These are phyloP conservation scores for Perognathus longimembris DNA, from an alignment of 2,113 vertebrate genomes.

Conservation along the genomic window DNA sequence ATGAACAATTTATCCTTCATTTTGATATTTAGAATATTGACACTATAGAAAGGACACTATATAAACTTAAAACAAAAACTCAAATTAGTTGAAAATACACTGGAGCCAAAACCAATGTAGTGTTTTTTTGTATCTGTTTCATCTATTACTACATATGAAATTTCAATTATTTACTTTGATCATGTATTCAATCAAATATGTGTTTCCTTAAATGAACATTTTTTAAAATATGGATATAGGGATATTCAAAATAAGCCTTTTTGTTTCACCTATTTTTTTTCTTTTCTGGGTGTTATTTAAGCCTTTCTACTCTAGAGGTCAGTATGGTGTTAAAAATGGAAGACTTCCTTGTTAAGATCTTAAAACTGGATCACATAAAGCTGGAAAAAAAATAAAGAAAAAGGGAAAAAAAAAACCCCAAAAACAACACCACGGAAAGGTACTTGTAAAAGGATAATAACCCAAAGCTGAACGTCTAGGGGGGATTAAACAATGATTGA, in stretches of 20 bases:
- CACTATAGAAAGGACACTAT: background rate
- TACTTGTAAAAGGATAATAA: slow-evolving; percentile 81
- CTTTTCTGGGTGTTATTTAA: slow-evolving; percentile 59
- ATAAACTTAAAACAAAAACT: slow-evolving; percentile 28
- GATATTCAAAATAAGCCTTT: slow-evolving; percentile 47
- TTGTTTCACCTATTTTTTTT: background rate
- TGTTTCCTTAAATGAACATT: background rate
- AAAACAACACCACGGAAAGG: slow-evolving; percentile 74
- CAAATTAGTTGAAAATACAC: background rate
- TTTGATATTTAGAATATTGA: background rate
- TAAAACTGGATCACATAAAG: slow-evolving; percentile 75
- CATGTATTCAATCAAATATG: slow-evolving; percentile 26
- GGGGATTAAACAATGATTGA: slow-evolving; percentile 82
- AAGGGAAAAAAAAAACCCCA: background rate
- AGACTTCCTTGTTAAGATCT: slow-evolving; percentile 66
- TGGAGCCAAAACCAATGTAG: background rate
- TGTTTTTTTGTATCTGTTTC: slow-evolving; percentile 3
- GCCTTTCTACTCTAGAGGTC: slow-evolving; percentile 87
- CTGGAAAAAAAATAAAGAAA: background rate
- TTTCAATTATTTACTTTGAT: slow-evolving; percentile 59
- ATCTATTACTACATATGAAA: background rate
- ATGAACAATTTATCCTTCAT: background rate
- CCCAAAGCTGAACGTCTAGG: slow-evolving; percentile 77
- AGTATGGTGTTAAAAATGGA: slow-evolving; percentile 87
- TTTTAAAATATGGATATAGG: slow-evolving; percentile 14